Evolutionary conservation across 2,888 invertebrate species (phyloP).

Genomic region (Harpalus rufipes): DNA sequence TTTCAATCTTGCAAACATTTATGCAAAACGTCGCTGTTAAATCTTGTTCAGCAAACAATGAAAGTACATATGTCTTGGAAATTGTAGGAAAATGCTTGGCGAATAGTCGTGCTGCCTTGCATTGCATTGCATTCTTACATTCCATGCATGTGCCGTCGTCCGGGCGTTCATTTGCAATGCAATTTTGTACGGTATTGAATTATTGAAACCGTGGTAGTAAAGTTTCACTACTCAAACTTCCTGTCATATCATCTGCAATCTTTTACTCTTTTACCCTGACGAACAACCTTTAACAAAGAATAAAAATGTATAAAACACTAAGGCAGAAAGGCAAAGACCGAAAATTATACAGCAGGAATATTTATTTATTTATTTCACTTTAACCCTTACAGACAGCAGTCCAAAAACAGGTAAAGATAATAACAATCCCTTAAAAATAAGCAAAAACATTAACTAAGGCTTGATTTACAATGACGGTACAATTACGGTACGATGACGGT

Average conservation of each 20-base stretch:
- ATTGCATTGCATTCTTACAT: constrained; percentile 1
- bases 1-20: too few species aligned
- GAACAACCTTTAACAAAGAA: not conserved
- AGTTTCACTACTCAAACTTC: not conserved
- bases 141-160: not conserved
- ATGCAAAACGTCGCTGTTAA: not conserved
- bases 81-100: constrained; percentile 1
- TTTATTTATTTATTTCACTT: too few species aligned
- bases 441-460: too few species aligned
- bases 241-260: not conserved
- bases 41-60: constrained; percentile 8
- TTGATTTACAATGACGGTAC: too few species aligned
- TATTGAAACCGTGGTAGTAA: constrained; percentile 10
- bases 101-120: too few species aligned
- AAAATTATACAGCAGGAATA: not conserved
- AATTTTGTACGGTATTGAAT: constrained; percentile 18
- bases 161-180: constrained; percentile 18
- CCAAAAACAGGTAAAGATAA: too few species aligned
- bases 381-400: too few species aligned
- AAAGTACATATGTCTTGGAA: constrained; percentile 5
- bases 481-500: too few species aligned
- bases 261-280: not conserved
- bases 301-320: not conserved
- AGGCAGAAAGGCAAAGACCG: not conserved
- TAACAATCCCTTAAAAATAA: too few species aligned